A percentile compares a stretch with the other conserved stretches of the same genome.
phyloP scores from a whole-genome alignment of 2,113 vertebrate genomes.

The Trichomycterus rosablanca region DNA sequence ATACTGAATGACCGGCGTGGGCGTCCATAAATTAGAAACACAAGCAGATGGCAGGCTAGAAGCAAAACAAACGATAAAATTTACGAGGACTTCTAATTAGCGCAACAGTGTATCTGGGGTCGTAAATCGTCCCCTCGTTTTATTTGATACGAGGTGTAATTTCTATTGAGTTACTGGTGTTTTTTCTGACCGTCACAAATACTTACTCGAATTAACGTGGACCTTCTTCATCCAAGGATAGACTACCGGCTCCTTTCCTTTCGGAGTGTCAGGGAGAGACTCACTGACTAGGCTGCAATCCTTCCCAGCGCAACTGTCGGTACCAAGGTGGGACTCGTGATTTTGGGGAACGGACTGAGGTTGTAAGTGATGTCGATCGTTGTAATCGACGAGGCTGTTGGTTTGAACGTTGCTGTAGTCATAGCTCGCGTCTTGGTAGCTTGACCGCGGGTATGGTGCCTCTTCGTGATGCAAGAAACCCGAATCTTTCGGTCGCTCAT shows the following conservation, averaged over 20 bases:
- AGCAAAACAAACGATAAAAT: conserved; percentile 92
- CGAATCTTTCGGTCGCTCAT: conserved; percentile 81
- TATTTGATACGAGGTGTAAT: conserved; percentile 54
- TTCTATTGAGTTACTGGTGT: conserved; percentile 49
- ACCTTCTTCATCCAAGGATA: conserved; percentile 99
- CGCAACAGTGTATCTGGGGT: conserved; percentile 89
- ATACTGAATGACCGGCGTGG: conserved; percentile 62
- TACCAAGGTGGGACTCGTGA: conserved; percentile 71
- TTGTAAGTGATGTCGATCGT: conserved; percentile 69
- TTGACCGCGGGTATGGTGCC: conserved; percentile 75
- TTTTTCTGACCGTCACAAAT: conserved; percentile 52
- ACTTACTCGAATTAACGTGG: conserved; percentile 92
- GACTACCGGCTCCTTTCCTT: conserved; percentile 92
- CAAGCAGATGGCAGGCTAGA: conserved; percentile 85
- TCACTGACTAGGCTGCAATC: conserved; percentile 79
- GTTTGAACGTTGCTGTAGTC: conserved; percentile 72
- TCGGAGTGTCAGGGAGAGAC: conserved; percentile 75
- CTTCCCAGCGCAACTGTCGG: conserved; percentile 75
- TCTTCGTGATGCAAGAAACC: conserved; percentile 80
- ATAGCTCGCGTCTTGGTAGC: conserved; percentile 78
- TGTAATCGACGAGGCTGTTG: conserved; percentile 67
- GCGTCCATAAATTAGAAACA: conserved; percentile 81
- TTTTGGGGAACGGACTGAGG: conserved; percentile 73
- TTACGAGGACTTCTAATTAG: conserved; percentile 97
- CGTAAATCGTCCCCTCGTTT: conserved; percentile 84